Evolutionary conservation across 2,797 vertebrate species (phyloP).

Genomic region (Chrosomus eos): DNA sequence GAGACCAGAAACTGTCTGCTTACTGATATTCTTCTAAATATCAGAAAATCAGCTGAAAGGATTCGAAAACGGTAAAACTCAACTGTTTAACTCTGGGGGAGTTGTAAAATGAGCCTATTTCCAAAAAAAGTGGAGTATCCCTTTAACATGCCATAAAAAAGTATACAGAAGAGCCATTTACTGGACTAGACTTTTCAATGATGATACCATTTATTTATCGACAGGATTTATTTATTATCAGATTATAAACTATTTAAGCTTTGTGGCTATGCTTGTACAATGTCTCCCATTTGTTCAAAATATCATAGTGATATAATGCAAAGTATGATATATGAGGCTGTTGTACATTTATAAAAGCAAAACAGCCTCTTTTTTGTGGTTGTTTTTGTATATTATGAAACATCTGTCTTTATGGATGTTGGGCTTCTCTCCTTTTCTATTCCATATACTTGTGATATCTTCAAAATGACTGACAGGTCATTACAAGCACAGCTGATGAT

Average conservation of each 20-base stretch:
- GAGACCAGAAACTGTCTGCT: too few species aligned
- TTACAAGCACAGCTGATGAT: slow-evolving; percentile 60
- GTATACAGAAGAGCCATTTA: slow-evolving; percentile 37
- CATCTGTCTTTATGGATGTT: slow-evolving; percentile 31
- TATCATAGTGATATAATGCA: slow-evolving; percentile 46
- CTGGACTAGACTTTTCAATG: slow-evolving; percentile 31
- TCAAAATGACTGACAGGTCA: slow-evolving; percentile 49
- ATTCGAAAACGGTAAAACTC: too few species aligned
- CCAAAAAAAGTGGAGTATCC: too few species aligned
- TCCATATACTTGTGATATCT: slow-evolving; percentile 49
- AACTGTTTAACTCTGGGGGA: too few species aligned
- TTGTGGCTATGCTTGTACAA: slow-evolving; percentile 53
- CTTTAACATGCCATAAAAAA: slow-evolving; percentile 43
- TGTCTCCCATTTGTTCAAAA: slow-evolving; percentile 39
- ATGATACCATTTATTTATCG: slow-evolving; percentile 43
- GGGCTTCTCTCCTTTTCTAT: slow-evolving; percentile 41
- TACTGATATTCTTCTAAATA: too few species aligned
- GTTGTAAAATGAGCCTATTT: too few species aligned
- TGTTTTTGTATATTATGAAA: slow-evolving; percentile 41
- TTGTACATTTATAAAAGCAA: slow-evolving; percentile 51
- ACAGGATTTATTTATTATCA: slow-evolving; percentile 48
- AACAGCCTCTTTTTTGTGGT: slow-evolving; percentile 38
- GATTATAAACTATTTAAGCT: slow-evolving; percentile 47
- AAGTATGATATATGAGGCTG: slow-evolving; percentile 52
- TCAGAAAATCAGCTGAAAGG: too few species aligned